Evolutionary conservation across 1,140 invertebrate species (phyloP), one percentile per base, ranked within the genome.

Genomic region (Druon quercuslanigerum): DNA sequence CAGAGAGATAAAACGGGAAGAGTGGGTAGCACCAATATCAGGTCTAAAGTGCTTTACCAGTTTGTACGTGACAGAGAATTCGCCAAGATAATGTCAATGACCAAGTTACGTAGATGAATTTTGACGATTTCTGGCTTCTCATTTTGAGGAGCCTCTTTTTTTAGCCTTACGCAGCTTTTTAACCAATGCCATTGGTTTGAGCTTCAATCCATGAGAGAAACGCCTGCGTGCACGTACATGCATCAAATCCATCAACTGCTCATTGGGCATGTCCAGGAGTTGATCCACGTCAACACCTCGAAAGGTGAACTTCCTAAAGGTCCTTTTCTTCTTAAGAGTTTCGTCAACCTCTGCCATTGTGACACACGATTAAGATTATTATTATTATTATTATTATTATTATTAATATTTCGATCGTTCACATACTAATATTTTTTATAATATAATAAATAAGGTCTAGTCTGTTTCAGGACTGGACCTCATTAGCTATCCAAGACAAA

Each of bases 21-120:
- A 99, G 94, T 99, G 99, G 66, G 99, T 99, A 90, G 99, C 99
- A 96, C 99, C 99, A 94, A 99, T 99, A 99, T 99, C 99, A 77
- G 99, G 99, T 88, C 99, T 94, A 94, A 99, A 99, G 91, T 99
- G 99, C 93, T 99, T 99, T 12, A 99, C 99, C 90, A 99, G 99
- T 93, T 99, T 99, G 94, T 99, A 99, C 74, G 99, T 99, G 78
- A 99, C 95, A 77, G 97, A 98, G 92, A 99, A 99, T 92, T 99
- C 99, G 79, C 98, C 99, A 83, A 99, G 93, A 91, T 99, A 99
- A 92, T 99, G 98, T 73, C 99, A 90, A 99, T 97, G 85, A 99
- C 97, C 98, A 99, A 99, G 91, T 99, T 98, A 73, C 99, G 93
- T 78, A 99, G 92, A 92, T 99, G 99, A 46, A 99, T 99, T 92